Percentiles rank a stretch among this genome's conserved stretches.
Conservation (phyloP, 2,888 invertebrate species). For the Cephus nigrinus region DNA sequence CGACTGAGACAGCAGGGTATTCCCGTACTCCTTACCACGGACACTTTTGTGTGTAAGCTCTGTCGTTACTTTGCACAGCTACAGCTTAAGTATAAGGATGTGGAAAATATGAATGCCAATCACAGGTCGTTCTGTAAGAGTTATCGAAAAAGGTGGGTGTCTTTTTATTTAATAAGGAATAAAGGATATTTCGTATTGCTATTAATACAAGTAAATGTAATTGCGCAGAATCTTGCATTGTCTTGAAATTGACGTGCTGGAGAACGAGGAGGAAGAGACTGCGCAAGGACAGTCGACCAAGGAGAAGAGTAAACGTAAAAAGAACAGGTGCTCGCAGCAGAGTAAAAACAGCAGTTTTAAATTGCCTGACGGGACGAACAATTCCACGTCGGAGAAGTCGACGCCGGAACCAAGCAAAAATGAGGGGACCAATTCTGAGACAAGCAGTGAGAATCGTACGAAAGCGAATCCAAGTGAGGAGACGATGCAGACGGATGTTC, state of each 20-base stretch:
- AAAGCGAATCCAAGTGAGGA: conserved; percentile 33
- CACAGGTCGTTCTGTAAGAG: conserved; percentile 70
- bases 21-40: conserved; percentile 76
- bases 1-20: conserved; percentile 73
- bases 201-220: not conserved
- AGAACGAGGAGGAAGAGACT: conserved; percentile 68
- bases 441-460: conserved; percentile 36
- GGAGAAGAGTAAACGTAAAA: conserved; percentile 64
- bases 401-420: conserved; percentile 49
- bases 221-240: conserved; percentile 77
- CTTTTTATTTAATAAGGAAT: not conserved
- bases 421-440: conserved; percentile 40
- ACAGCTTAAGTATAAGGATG: conserved; percentile 71
- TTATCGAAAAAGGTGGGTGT: conserved; percentile 73
- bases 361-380: conserved; percentile 26
- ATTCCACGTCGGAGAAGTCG: conserved; percentile 46
- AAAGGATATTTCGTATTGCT: not conserved
- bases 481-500: conserved; percentile 34
- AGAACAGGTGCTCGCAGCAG: conserved; percentile 62
- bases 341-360: conserved; percentile 22
- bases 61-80: conserved; percentile 84
- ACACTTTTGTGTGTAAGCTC: conserved; percentile 83
- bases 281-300: conserved; percentile 40
- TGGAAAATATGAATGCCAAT: conserved; percentile 66
- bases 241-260: conserved; percentile 77